Evolutionary conservation across 2,888 invertebrate genomes (phyloP).

Genomic region (Eupithecia pulchellata): DNA sequence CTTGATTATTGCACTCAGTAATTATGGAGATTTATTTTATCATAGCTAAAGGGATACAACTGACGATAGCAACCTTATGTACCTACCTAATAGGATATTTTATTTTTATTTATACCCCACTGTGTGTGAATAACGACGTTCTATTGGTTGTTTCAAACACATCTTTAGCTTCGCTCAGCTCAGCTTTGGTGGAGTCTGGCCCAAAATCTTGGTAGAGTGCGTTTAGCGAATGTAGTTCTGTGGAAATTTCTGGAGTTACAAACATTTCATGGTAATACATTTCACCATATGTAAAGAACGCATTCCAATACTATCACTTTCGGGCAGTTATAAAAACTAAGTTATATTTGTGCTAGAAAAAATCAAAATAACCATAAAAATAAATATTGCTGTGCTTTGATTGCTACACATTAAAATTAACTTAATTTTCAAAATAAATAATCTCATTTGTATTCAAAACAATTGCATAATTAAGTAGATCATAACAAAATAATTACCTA

Average conservation of each 20-base stretch:
- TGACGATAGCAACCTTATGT: too few species aligned
- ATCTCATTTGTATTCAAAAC: conserved; percentile 36
- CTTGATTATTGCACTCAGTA: too few species aligned
- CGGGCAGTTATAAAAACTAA: neutral
- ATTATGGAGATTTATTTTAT: too few species aligned
- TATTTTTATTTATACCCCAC: too few species aligned
- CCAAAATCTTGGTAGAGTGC: neutral
- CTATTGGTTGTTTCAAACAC: too few species aligned
- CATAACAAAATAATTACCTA: conserved; percentile 1
- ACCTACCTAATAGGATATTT: too few species aligned
- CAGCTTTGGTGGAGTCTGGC: too few species aligned
- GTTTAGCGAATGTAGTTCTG: neutral
- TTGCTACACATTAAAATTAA: conserved; percentile 27
- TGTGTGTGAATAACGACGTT: too few species aligned
- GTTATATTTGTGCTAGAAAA: neutral
- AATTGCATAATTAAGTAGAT: conserved; percentile 27
- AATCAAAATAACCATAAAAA: neutral
- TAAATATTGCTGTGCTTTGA: conserved; percentile 11
- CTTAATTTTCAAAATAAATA: conserved; percentile 41
- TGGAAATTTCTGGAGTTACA: neutral
- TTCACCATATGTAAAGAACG: neutral
- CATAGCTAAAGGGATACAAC: too few species aligned
- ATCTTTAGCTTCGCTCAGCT: too few species aligned
- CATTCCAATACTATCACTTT: neutral
- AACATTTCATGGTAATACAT: neutral